These are phyloP conservation scores for Frankliniella fusca DNA, from an alignment of 2,888 invertebrate species.

Conservation along the genomic window DNA sequence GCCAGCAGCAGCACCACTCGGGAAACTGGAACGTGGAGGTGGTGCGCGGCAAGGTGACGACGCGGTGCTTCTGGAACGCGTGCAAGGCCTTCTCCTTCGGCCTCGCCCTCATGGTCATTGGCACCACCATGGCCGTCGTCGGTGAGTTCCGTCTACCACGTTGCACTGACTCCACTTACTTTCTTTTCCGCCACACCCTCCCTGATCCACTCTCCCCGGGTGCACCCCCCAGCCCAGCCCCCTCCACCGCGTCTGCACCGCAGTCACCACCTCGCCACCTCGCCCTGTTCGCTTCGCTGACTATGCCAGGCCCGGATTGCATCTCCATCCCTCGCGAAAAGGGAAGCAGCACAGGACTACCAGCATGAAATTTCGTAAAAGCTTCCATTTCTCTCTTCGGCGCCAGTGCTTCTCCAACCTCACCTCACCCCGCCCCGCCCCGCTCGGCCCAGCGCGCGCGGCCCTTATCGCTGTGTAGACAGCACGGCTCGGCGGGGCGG, in stretches of 20 bases:
- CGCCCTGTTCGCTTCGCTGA: too few relatives aligned
- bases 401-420: background rate
- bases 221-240: background rate
- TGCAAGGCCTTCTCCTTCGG: constrained; percentile 88
- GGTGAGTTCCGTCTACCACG: constrained; percentile 54
- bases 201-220: too few relatives aligned
- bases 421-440: background rate
- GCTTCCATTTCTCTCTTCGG: too few relatives aligned
- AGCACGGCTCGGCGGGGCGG: background rate
- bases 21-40: constrained; percentile 24
- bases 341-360: too few relatives aligned
- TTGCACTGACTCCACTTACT: too few relatives aligned
- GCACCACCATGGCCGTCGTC: constrained; percentile 88
- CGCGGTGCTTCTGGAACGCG: constrained; percentile 88
- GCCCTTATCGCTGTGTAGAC: background rate
- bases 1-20: constrained; percentile 19
- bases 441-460: background rate
- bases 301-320: background rate
- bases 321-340: too few relatives aligned
- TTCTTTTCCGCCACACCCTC: too few relatives aligned
- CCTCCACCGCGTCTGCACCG: background rate
- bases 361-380: too few relatives aligned
- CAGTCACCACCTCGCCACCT: background rate
- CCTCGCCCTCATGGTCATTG: constrained; percentile 77
- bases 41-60: constrained; percentile 74